Conservation (phyloP, 2,888 invertebrate species). For the Desoria tigrina region DNA sequence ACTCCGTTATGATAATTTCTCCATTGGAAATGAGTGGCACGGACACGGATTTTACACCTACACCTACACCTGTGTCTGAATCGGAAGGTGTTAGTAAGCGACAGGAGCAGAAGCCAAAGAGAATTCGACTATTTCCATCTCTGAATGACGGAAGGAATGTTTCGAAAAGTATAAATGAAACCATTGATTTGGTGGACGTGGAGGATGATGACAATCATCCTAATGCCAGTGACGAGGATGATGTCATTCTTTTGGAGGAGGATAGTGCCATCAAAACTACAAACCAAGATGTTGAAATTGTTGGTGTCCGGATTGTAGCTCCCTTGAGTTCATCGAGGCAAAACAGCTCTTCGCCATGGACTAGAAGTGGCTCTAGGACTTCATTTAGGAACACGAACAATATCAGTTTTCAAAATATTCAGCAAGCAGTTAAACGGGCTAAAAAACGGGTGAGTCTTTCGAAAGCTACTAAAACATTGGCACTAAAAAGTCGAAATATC, state of each 20-base stretch:
- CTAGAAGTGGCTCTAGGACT: not conserved
- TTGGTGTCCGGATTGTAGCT: not conserved
- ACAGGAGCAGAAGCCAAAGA: no score
- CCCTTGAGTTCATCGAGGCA: not conserved
- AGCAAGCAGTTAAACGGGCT: not conserved
- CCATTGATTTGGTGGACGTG: slow-evolving; percentile 15
- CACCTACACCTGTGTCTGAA: no score
- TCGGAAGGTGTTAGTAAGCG: no score
- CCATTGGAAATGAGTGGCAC: no score
- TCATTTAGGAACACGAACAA: not conserved
- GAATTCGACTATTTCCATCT: no score
- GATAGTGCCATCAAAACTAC: not conserved
- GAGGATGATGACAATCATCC: slow-evolving; percentile 1
- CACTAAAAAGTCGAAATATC: slow-evolving; percentile 14
- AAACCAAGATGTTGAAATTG: not conserved
- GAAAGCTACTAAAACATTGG: not conserved
- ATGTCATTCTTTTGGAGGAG: not conserved
- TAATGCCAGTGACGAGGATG: not conserved
- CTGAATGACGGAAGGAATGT: no score
- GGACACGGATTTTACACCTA: no score
- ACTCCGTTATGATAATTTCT: no score
- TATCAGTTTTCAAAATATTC: not conserved
- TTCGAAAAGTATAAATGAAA: no score
- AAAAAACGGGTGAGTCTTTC: slow-evolving; percentile 1
- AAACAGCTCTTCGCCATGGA: not conserved